Conservation (phyloP, 2,797 vertebrate genomes). For the Sparus aurata region DNA sequence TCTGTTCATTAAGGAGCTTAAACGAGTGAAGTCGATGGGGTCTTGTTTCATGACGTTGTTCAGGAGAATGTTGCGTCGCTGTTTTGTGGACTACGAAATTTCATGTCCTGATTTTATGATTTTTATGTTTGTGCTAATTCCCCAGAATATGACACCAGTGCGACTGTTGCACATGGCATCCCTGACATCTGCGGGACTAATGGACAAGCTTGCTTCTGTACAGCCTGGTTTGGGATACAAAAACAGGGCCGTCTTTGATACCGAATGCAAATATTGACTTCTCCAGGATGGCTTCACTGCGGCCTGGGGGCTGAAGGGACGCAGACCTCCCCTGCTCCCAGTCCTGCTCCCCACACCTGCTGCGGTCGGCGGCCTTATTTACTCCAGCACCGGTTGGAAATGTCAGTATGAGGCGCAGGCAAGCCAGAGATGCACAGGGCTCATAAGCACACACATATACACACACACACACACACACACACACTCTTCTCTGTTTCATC, state of each 20-base stretch:
- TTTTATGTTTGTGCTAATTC: conserved; percentile 7
- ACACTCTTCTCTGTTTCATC: conserved; percentile 73
- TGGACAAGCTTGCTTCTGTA: conserved; percentile 59
- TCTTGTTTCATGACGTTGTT: too few relatives aligned
- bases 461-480: conserved; percentile 32
- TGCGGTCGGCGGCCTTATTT: conserved; percentile 69
- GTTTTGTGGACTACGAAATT: background rate
- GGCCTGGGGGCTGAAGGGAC: conserved; percentile 52
- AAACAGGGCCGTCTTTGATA: conserved; percentile 80
- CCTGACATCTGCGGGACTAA: conserved; percentile 30
- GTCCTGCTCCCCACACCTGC: conserved; percentile 77
- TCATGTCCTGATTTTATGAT: too few relatives aligned
- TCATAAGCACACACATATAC: conserved; percentile 34
- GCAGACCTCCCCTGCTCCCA: conserved; percentile 68
- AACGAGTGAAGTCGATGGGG: too few relatives aligned
- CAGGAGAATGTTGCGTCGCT: too few relatives aligned
- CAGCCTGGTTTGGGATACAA: conserved; percentile 60
- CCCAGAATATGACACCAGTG: conserved; percentile 27
- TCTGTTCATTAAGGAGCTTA: too few relatives aligned
- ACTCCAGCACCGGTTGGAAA: conserved; percentile 68
- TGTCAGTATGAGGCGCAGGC: conserved; percentile 41
- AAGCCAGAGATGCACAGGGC: conserved; percentile 47
- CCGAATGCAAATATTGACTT: conserved; percentile 80
- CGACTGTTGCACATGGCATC: conserved; percentile 28
- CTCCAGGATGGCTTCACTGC: conserved; percentile 64